Base-by-base conservation (phyloP, 2,888 invertebrate genomes). In the Dione juno region DNA sequence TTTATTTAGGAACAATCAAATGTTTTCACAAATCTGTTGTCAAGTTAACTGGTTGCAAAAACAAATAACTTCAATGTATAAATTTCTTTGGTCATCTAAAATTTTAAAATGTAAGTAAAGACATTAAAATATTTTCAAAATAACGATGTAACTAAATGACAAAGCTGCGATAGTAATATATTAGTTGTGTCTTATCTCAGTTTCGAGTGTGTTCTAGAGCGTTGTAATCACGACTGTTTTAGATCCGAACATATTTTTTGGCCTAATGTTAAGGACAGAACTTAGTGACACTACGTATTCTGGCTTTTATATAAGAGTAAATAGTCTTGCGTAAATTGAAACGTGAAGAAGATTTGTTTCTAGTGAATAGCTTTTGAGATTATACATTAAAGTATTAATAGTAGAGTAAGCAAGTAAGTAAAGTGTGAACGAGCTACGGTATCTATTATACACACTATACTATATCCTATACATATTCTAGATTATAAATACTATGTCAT, bases 241-340 rank as follows among this genome's bases (percentile, higher is more conserved):
- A 63, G 45, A 48, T 45, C 63, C 35, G 28, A 13, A 37, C 37
- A 63, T 61, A 61, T 58, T 63, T 63, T 63, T 63, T 37, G 19
- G 16, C 19, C 35, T 50, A 37, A 63, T 45, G 63, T 63, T 48
- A 50, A 63, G 63, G 50, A 63, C 63, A 63, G 48, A 50, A 16
- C 35, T 63, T 48, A 63, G 14, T 19, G 48, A 37, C 48, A 50
- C 35, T 63, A 19, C 16, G 37, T 16, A 50, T 50, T 8, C 45
- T 63, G 35, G 10, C 28, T 16, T 50, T 50, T 3, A 43, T 43
- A 21, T 43, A 16, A 54, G 16, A 14, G 43, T 43, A 43, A 61
- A 61, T 45, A 19, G 43, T 9, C 28, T 61, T 6, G n/a, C n/a
- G n/a, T 7, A 43, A 28, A 61, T 45, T 45, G 28, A 43, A 59